Percentiles rank a stretch among this genome's conserved stretches.
phyloP scores from a whole-genome alignment of 2,888 invertebrate species.

The Entomobrya proxima region DNA sequence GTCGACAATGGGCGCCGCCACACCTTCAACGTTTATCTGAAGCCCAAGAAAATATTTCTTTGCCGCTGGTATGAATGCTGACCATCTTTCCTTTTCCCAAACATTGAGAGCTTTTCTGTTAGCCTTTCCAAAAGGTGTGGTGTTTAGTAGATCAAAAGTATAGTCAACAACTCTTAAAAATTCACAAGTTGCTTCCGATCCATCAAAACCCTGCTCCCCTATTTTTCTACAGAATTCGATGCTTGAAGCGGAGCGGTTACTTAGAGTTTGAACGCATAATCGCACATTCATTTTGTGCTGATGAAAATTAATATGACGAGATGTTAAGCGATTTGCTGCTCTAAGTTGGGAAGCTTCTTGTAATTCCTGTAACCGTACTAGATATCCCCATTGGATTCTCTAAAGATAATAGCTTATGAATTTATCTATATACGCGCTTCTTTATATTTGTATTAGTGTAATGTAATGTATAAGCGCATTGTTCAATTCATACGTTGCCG shows the following conservation, averaged over 20 bases:
- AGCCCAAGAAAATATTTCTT: background rate
- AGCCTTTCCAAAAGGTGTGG: background rate
- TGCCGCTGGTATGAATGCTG: background rate
- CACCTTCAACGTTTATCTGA: background rate
- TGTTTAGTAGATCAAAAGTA: slow-evolving; percentile 30
- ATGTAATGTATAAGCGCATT: too few relatives aligned
- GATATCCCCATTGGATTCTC: background rate
- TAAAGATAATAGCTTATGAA: too few relatives aligned
- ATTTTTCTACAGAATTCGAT: slow-evolving; percentile 40
- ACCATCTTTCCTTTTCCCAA: background rate
- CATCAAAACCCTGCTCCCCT: too few relatives aligned
- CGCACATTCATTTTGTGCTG: slow-evolving; percentile 44
- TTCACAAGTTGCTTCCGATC: too few relatives aligned
- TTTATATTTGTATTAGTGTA: too few relatives aligned
- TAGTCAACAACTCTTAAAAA: background rate
- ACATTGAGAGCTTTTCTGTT: background rate
- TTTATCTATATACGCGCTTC: too few relatives aligned
- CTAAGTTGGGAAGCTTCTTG: background rate
- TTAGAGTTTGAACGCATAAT: background rate
- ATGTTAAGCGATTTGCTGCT: slow-evolving; percentile 16
- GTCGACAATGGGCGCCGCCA: background rate
- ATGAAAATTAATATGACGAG: background rate
- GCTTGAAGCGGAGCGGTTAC: background rate
- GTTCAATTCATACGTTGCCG: too few relatives aligned
- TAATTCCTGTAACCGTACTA: background rate